Percentiles rank a stretch among this genome's conserved stretches.
Conservation (phyloP, 2,113 vertebrate genomes). For the Caretta caretta region DNA sequence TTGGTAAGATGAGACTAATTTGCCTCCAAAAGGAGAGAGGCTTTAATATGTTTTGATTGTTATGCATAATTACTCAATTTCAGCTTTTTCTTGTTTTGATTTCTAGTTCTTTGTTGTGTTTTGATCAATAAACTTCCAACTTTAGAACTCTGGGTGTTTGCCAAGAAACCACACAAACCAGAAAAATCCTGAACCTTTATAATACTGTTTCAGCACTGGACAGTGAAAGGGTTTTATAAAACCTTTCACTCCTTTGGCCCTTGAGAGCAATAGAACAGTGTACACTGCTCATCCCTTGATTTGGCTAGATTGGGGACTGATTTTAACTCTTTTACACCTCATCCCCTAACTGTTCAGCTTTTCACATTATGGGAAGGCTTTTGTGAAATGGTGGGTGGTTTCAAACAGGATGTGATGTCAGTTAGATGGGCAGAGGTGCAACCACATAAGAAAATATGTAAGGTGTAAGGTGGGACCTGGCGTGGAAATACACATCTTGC, state of each 20-base stretch:
- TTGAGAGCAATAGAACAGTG: background rate
- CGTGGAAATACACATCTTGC: background rate
- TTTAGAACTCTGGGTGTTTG: background rate
- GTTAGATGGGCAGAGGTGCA: background rate
- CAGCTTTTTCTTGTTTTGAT: background rate
- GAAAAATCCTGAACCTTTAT: background rate
- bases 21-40: background rate
- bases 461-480: background rate
- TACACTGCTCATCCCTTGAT: background rate
- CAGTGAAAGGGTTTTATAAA: background rate
- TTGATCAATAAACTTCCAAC: background rate
- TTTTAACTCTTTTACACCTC: constrained; percentile 1
- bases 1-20: background rate
- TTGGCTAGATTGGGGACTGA: background rate
- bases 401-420: background rate
- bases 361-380: background rate
- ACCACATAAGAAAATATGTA: background rate
- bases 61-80: background rate
- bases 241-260: background rate
- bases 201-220: background rate
- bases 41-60: background rate
- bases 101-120: background rate
- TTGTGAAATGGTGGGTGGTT: constrained; percentile 24
- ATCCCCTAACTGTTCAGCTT: background rate
- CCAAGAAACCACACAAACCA: background rate